These are phyloP conservation scores for Sepiola atlantica DNA, from an alignment of 2,888 invertebrate genomes.

Conservation along the genomic window DNA sequence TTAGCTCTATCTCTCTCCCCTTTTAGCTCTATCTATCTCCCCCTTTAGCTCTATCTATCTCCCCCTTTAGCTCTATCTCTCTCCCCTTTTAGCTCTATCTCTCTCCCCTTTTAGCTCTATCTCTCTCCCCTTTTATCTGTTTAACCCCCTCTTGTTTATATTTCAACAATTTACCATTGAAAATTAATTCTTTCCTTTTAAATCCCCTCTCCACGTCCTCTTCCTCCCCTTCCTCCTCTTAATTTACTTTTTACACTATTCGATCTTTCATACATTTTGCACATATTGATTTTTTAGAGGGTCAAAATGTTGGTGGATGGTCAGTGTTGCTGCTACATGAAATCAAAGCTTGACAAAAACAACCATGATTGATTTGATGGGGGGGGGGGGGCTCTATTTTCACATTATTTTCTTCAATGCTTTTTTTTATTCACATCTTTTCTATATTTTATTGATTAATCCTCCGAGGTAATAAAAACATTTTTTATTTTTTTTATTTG, in stretches of 20 bases:
- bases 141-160: too few species aligned
- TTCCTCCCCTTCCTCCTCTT: too few species aligned
- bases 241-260: not conserved
- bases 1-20: accelerated
- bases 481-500: too few species aligned
- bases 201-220: too few species aligned
- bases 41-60: not conserved
- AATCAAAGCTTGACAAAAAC: not conserved
- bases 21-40: not conserved
- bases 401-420: not conserved
- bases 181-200: too few species aligned
- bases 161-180: too few species aligned
- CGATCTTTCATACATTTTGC: not conserved
- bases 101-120: too few species aligned
- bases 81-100: not conserved
- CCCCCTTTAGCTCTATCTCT: not conserved
- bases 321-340: not conserved
- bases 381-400: not conserved
- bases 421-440: not conserved
- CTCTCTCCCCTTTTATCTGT: not conserved
- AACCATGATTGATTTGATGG: not conserved
- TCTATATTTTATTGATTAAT: not conserved
- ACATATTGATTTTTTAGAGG: not conserved
- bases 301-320: too few species aligned
- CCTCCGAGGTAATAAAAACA: not conserved